These are phyloP conservation scores for Hippocampus abdominalis DNA, from an alignment of 2,113 vertebrate species.

Conservation along the genomic window DNA sequence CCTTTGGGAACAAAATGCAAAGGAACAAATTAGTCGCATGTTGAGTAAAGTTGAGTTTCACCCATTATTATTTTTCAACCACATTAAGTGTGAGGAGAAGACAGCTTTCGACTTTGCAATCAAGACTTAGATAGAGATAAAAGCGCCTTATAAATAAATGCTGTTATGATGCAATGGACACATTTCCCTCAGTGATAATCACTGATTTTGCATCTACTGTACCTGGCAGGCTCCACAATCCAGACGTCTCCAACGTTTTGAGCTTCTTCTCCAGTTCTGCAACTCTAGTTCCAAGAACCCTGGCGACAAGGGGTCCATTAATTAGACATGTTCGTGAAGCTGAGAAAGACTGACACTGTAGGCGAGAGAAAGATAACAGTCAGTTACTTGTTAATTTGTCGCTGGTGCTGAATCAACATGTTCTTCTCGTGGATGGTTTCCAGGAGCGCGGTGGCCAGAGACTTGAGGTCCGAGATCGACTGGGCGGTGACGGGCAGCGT, in stretches of 20 bases:
- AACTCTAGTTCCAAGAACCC: conserved; percentile 92
- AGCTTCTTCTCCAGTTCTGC: conserved; percentile 94
- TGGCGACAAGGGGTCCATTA: conserved; percentile 37
- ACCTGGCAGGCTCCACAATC: conserved; percentile 98
- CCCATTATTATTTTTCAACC: background rate
- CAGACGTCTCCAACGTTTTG: conserved; percentile 90
- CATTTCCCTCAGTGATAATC: background rate
- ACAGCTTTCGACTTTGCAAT: background rate
- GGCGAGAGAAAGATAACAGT: background rate
- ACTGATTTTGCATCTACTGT: conserved; percentile 13
- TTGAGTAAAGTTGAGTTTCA: background rate
- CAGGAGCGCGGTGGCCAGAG: conserved; percentile 89
- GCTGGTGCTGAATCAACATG: conserved; percentile 95
- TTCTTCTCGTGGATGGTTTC: conserved; percentile 98
- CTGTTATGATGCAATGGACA: background rate
- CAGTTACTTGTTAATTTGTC: conserved; percentile 90
- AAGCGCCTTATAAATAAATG: background rate
- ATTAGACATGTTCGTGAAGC: background rate
- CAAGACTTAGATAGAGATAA: background rate
- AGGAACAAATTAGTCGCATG: conserved; percentile 6
- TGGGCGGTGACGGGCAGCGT: conserved; percentile 92
- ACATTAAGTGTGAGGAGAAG: background rate
- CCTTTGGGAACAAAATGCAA: conserved; percentile 78
- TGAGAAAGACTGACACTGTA: background rate
- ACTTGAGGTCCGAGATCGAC: conserved; percentile 96